phyloP scores from a whole-genome alignment of 2,113 vertebrate species.

The Chaenocephalus aceratus region DNA sequence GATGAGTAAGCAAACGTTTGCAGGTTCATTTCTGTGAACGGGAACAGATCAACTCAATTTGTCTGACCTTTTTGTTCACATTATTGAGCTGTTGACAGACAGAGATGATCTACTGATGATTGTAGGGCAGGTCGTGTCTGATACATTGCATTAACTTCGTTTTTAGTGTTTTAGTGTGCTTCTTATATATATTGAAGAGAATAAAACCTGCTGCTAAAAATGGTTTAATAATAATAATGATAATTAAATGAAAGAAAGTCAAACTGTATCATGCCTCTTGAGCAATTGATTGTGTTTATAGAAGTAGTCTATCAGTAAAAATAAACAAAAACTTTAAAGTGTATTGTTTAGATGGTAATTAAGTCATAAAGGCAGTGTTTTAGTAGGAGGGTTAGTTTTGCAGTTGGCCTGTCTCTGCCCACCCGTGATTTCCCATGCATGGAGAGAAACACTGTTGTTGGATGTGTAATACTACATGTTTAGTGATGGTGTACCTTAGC shows the following conservation, averaged over 20 bases:
- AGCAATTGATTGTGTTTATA: neutral
- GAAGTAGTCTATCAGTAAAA: neutral
- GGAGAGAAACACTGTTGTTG: neutral
- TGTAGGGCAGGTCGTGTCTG: slow-evolving; percentile 8
- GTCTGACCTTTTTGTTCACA: slow-evolving; percentile 20
- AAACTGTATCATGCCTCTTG: neutral
- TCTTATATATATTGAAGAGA: neutral
- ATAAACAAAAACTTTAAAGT: neutral
- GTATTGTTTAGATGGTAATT: neutral
- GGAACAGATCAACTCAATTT: slow-evolving; percentile 13
- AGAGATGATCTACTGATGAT: slow-evolving; percentile 1
- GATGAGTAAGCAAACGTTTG: neutral
- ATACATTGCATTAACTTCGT: neutral
- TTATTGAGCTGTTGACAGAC: slow-evolving; percentile 36
- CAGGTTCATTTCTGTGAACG: slow-evolving; percentile 2
- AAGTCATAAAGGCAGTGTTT: neutral
- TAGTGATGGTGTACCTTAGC: slow-evolving; percentile 56
- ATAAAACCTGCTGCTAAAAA: neutral
- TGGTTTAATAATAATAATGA: neutral
- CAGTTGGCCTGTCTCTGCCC: neutral
- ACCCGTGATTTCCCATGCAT: neutral
- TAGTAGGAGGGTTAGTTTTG: neutral
- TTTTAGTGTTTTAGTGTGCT: neutral
- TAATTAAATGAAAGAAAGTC: neutral
- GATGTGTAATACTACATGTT: neutral